Evolutionary conservation across 2,888 invertebrate species (phyloP), one percentile per base, ranked within the genome.

Genomic region (Epinotia demarniana): DNA sequence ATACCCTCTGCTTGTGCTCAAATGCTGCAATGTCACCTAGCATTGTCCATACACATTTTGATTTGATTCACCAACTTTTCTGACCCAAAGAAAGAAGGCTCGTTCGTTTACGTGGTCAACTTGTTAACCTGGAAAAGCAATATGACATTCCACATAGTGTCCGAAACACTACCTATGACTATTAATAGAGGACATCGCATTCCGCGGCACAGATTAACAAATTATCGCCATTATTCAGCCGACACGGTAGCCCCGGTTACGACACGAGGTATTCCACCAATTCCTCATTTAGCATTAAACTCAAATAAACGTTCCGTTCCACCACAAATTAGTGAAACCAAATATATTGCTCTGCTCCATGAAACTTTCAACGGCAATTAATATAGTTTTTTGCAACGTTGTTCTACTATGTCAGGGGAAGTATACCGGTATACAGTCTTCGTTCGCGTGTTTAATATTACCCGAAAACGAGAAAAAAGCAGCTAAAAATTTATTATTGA

Each of bases 401-500:
- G 84, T 87, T 89, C 86, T 82, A 84, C 85, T 87, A 85, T 87
- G 89, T 87, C 87, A 85, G 85, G 88, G 85, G 86, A 86, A 88
- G 88, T 89, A 87, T 87, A 89, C 90, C 89, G 86, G 83, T 88
- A 88, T 86, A 89, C 87, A 84, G 87, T 83, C 85, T 85, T 83
- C 80, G 78, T 84, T 93, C 85, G 93, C 93, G 93, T 93, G 93
- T 87, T 86, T 86, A 86, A 88, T 89, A 89, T 89, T 87, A 84
- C 88, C 89, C 84, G 84, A 89, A 90, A 91, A 90, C 84, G 87
- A 89, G 86, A 91, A 92, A 92, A 91, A 91, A 84, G 83, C 43
- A 81, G 79, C 81, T 84, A 87, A 86, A 83, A 87, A 91, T 90
- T 90, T 90, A 90, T 89, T 92, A 93, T 92, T 89, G 92, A 90